Conservation (phyloP, 2,888 invertebrate genomes). For the Troides helena region DNA sequence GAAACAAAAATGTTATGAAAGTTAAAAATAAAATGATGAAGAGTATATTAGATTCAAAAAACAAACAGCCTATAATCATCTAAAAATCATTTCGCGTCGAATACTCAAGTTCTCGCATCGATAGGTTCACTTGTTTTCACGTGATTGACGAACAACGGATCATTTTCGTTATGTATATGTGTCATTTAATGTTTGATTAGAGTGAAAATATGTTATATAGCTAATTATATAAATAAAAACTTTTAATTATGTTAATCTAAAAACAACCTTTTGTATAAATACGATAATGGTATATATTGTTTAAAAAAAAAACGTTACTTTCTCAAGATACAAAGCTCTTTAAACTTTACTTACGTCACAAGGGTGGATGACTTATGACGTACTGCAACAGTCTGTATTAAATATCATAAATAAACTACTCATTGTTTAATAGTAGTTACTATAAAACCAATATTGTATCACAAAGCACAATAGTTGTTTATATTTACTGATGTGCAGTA, state of each 20-base stretch:
- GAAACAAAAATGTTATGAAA: too few relatives aligned
- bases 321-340: not conserved
- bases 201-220: not conserved
- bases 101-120: too few relatives aligned
- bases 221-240: not conserved
- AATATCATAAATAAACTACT: slow-evolving; percentile 64
- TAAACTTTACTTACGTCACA: not conserved
- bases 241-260: not conserved
- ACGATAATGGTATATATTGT: not conserved
- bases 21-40: too few relatives aligned
- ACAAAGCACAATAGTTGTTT: slow-evolving; percentile 59
- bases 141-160: too few relatives aligned
- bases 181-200: not conserved
- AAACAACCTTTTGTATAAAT: not conserved
- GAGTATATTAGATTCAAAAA: too few relatives aligned
- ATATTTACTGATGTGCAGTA: slow-evolving; percentile 67
- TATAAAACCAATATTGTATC: slow-evolving; percentile 57
- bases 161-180: not conserved
- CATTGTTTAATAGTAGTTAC: slow-evolving; percentile 61
- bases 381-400: not conserved
- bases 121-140: too few relatives aligned
- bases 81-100: too few relatives aligned
- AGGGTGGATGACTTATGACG: slow-evolving; percentile 5
- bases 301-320: not conserved
- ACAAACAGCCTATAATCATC: too few relatives aligned